Conservation (phyloP, 2,888 invertebrate genomes). For the Neoscelio sp. region DNA sequence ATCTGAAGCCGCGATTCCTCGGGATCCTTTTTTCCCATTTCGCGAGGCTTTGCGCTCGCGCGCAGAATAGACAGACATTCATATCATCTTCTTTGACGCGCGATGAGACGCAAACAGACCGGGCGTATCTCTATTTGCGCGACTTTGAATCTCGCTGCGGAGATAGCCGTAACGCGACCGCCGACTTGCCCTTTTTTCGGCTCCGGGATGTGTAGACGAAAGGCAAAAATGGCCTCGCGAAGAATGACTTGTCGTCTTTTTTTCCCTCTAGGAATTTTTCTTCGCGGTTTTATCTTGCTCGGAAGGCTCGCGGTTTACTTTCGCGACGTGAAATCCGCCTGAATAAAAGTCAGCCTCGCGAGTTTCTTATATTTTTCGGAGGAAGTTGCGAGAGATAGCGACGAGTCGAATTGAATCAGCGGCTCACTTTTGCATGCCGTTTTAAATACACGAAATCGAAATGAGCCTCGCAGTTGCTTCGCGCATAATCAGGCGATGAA, state of each 20-base stretch:
- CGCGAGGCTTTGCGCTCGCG: slow-evolving; percentile 41
- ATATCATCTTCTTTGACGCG: slow-evolving; percentile 76
- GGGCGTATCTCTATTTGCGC: slow-evolving; percentile 80
- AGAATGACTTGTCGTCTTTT: slow-evolving; percentile 33
- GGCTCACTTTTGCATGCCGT: too few species aligned
- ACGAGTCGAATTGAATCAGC: too few species aligned
- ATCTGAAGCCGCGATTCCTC: slow-evolving; percentile 39
- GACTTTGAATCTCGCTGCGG: slow-evolving; percentile 81
- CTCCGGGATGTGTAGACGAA: slow-evolving; percentile 26
- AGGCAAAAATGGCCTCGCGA: slow-evolving; percentile 45
- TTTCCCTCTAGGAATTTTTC: slow-evolving; percentile 18
- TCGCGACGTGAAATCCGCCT: slow-evolving; percentile 20
- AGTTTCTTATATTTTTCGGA: too few species aligned
- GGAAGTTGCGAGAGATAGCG: too few species aligned
- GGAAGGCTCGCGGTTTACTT: slow-evolving; percentile 49
- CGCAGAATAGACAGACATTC: slow-evolving; percentile 64
- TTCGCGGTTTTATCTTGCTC: slow-evolving; percentile 35
- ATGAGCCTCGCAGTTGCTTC: too few species aligned
- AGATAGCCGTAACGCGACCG: slow-evolving; percentile 70
- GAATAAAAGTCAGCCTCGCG: slow-evolving; percentile 17
- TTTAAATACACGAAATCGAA: too few species aligned
- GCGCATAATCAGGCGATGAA: too few species aligned
- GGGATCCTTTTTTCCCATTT: slow-evolving; percentile 42
- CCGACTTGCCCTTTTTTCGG: slow-evolving; percentile 64
- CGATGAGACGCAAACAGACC: slow-evolving; percentile 81